Base-by-base conservation (phyloP, 30 jellyfish, hydroid and myxozoan species). In the Catostylus mosaicus region DNA sequence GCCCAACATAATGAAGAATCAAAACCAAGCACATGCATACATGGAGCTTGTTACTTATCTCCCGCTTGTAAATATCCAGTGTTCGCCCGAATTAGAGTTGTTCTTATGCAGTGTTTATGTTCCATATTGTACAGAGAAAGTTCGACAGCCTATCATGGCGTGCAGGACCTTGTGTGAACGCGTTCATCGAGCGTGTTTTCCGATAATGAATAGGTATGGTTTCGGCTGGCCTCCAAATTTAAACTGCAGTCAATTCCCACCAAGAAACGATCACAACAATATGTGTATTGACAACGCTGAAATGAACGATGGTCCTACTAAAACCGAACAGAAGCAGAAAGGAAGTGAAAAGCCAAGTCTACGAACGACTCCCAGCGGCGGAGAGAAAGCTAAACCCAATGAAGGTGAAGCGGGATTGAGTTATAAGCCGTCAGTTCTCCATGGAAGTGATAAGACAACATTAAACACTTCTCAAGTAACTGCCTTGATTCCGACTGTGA, bases 151-250 rank as follows among this genome's bases (percentile, higher is more conserved):
- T 20, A 84, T 94, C 6, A 75, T 70, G 81, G 97, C 99, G 20
- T 94, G 99, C 80, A 74, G 96, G 54, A 81, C 96, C 3, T 61
- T 94, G 32, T 94, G 99, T 60, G 99, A 94, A 77, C 97, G 94
- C 23, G 99, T 94, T 30, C 35, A 78, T 36, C 30, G 46, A 0
- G 69, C 86, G 1, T 94, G 99, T 63, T 70, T 27, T 11, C 90
- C 89, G 0, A 30, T 38, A 23, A 73, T 94, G 95, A 16, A 56
- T 18, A 60, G 35, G 40, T 84, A 27, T 54, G 96, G 85, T 18
- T 88, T 77, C 47, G 19, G 24, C 12, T 88, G 97, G 97, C 99
- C 99, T 43, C 79, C 61, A 1, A 33, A 46, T 64, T 75, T 94
- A 60, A 84, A 88, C 64, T 94, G 99, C 92, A 65, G 87, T 54